phyloP scores from a whole-genome alignment of 1,140 invertebrate genomes.

The Aphelinus certus region DNA sequence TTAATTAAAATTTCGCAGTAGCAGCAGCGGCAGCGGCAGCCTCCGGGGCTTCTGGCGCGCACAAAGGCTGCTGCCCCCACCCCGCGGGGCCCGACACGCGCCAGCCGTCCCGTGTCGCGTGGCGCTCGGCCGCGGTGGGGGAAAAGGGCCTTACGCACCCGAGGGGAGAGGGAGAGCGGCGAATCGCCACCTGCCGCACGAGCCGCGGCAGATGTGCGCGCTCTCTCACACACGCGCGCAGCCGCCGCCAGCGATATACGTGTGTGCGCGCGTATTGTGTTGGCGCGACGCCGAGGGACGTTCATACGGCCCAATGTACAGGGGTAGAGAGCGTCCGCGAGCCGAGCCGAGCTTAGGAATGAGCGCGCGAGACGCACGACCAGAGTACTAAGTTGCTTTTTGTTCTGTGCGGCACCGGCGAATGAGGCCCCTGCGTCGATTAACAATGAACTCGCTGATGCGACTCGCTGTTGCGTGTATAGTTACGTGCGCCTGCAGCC shows the following conservation, averaged over 20 bases:
- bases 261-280: neutral
- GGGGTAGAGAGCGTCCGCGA: no score
- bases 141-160: slow-evolving; percentile 26
- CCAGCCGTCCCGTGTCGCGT: slow-evolving; percentile 36
- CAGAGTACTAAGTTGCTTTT: no score
- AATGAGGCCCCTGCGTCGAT: neutral
- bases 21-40: neutral
- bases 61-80: slow-evolving; percentile 21
- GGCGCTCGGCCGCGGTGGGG: slow-evolving; percentile 16
- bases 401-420: no score
- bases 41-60: neutral
- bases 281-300: neutral
- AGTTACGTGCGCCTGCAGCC: neutral
- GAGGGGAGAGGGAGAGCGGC: slow-evolving; percentile 5
- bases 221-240: slow-evolving; percentile 19
- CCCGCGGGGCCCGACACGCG: slow-evolving; percentile 18
- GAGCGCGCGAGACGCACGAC: no score
- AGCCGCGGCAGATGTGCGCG: slow-evolving; percentile 40
- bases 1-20: slow-evolving; percentile 36
- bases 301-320: no score
- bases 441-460: slow-evolving; percentile 5
- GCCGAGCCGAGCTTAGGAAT: no score
- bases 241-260: slow-evolving; percentile 20
- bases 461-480: neutral
- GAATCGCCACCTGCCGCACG: slow-evolving; percentile 41